Percentiles rank a stretch among this genome's conserved stretches.
Evolutionary conservation across 1,140 invertebrate species (phyloP).

Genomic region (Ptiloglossa arizonensis): DNA sequence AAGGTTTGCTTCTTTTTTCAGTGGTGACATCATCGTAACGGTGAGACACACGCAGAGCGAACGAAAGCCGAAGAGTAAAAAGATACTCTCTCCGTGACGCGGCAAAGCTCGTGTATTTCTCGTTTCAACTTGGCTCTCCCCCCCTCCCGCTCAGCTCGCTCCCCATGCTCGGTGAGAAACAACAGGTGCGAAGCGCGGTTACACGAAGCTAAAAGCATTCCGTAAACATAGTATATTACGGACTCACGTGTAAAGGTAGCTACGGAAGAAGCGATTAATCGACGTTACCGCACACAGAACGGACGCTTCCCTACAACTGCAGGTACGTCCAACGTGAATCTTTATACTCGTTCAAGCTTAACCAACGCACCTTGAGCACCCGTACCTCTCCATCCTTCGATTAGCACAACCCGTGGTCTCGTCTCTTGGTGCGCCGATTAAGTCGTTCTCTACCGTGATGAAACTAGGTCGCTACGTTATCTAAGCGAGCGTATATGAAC

Average conservation of each 20-base stretch:
- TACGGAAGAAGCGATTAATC: constrained; percentile 68
- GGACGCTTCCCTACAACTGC: constrained; percentile 74
- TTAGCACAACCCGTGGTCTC: background rate
- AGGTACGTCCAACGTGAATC: constrained; percentile 69
- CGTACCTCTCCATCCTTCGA: background rate
- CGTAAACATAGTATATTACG: constrained; percentile 58
- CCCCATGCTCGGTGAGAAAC: constrained; percentile 1
- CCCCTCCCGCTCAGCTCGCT: no score
- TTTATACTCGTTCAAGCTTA: constrained; percentile 50
- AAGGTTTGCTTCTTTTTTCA: background rate
- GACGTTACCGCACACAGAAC: constrained; percentile 70
- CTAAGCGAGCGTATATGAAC: constrained; percentile 38
- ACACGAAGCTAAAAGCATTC: constrained; percentile 37
- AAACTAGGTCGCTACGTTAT: constrained; percentile 20
- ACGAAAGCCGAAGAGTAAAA: background rate
- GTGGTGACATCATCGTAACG: background rate
- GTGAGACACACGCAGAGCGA: no score
- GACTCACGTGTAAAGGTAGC: constrained; percentile 74
- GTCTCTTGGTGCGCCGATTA: constrained; percentile 54
- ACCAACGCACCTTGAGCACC: constrained; percentile 59
- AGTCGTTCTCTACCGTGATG: constrained; percentile 16
- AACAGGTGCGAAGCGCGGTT: constrained; percentile 24
- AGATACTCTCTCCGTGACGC: background rate
- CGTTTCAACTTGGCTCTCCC: no score
- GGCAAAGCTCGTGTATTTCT: no score